These are phyloP conservation scores for Omphaloscelis lunosa DNA, from an alignment of 2,888 invertebrate species.

Conservation along the genomic window DNA sequence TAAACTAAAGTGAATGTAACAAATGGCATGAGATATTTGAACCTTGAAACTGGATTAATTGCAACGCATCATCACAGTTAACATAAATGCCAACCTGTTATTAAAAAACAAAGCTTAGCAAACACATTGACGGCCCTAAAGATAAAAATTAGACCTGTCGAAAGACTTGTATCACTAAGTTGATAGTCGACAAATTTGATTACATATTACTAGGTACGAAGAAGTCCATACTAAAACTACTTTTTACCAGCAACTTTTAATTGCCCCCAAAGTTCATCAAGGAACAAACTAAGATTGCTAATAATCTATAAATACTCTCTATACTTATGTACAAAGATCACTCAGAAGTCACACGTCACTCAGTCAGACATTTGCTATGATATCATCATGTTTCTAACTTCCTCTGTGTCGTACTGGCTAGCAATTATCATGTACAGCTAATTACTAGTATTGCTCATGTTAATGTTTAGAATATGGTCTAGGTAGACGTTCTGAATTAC, in stretches of 20 bases:
- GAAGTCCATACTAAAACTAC: neutral
- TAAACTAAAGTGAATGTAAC: neutral
- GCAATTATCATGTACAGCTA: conserved; percentile 49
- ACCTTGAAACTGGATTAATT: neutral
- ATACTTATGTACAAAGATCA: conserved; percentile 27
- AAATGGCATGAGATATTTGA: neutral
- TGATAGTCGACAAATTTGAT: neutral
- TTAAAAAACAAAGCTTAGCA: too few relatives aligned
- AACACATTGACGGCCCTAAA: too few relatives aligned
- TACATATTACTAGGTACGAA: too few relatives aligned
- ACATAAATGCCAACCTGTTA: too few relatives aligned
- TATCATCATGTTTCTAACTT: conserved; percentile 50
- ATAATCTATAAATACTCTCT: conserved; percentile 19
- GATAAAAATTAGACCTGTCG: too few relatives aligned
- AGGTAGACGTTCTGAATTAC: conserved; percentile 14
- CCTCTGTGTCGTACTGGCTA: conserved; percentile 10
- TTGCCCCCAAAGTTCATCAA: neutral
- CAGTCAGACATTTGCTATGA: conserved; percentile 43
- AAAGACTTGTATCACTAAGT: too few relatives aligned
- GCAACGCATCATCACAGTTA: too few relatives aligned
- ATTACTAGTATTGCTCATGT: conserved; percentile 45
- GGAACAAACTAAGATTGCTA: neutral
- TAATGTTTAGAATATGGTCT: conserved; percentile 29
- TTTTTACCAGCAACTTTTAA: too few relatives aligned
- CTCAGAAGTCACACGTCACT: conserved; percentile 41